These are phyloP conservation scores for Mya arenaria DNA, from an alignment of 1,140 invertebrate genomes.

Conservation along the genomic window DNA sequence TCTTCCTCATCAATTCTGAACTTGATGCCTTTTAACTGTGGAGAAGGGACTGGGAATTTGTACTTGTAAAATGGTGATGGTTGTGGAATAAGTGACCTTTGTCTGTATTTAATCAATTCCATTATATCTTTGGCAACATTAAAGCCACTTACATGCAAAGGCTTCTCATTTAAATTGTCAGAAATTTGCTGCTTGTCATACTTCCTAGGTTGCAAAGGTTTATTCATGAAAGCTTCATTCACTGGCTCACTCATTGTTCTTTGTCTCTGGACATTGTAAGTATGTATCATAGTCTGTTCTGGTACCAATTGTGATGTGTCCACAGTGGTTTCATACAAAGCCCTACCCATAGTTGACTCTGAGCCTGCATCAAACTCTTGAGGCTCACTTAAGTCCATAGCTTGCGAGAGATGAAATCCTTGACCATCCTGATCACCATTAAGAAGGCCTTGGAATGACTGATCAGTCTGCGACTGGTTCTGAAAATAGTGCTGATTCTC, in stretches of 20 bases:
- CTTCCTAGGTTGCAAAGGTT: no score
- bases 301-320: no score
- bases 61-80: conserved; percentile 68
- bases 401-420: conserved; percentile 16
- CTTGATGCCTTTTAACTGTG: conserved; percentile 74
- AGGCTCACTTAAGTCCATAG: conserved; percentile 38
- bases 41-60: conserved; percentile 75
- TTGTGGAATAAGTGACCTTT: conserved; percentile 3
- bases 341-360: background rate
- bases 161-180: no score
- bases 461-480: no score
- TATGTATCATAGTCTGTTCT: background rate
- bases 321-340: no score
- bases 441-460: no score
- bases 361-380: background rate
- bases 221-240: no score
- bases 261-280: background rate
- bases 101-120: conserved; percentile 41
- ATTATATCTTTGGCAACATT: no score
- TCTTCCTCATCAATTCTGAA: conserved; percentile 34
- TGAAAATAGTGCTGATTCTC: no score
- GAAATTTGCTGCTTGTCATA: no score
- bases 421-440: background rate
- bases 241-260: background rate
- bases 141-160: no score